Evolutionary conservation across 2,888 invertebrate species (phyloP).

Genomic region (Synanthedon formicaeformis): DNA sequence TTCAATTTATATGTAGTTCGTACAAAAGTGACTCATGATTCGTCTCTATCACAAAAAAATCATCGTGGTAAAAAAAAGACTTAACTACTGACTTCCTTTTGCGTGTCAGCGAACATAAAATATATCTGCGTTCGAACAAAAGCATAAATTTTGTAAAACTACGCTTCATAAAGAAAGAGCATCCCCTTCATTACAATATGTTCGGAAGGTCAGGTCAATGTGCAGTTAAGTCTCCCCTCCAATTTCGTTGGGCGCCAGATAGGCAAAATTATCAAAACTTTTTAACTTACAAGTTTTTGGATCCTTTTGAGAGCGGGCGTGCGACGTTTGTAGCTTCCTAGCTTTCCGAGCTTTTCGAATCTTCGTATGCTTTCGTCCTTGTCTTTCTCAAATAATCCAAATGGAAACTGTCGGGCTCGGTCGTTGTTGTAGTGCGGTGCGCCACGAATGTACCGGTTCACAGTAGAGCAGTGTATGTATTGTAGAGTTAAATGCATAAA

Average conservation of each 20-base stretch:
- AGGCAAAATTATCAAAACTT: constrained; percentile 65
- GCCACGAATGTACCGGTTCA: constrained; percentile 28
- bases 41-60: constrained; percentile 11
- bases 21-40: constrained; percentile 44
- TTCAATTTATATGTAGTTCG: constrained; percentile 40
- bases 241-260: constrained; percentile 41
- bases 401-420: constrained; percentile 29
- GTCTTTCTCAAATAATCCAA: constrained; percentile 25
- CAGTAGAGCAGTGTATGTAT: background rate
- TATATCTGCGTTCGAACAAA: constrained; percentile 63
- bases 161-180: constrained; percentile 44
- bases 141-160: constrained; percentile 67
- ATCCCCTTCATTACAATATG: constrained; percentile 68
- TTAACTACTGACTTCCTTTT: constrained; percentile 60
- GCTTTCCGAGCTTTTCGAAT: constrained; percentile 12
- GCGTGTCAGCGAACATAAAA: constrained; percentile 64
- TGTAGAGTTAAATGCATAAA: too few species aligned
- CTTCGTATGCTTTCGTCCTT: constrained; percentile 33
- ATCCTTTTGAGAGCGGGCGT: constrained; percentile 28
- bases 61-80: constrained; percentile 20
- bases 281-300: constrained; percentile 64
- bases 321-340: constrained; percentile 40
- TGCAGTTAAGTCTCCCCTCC: constrained; percentile 52
- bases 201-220: constrained; percentile 59
- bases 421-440: constrained; percentile 14